A percentile compares a stretch with the other conserved stretches of the same genome.
Conservation (phyloP, 2,888 invertebrate genomes). For the Stenoptilia bipunctidactyla region DNA sequence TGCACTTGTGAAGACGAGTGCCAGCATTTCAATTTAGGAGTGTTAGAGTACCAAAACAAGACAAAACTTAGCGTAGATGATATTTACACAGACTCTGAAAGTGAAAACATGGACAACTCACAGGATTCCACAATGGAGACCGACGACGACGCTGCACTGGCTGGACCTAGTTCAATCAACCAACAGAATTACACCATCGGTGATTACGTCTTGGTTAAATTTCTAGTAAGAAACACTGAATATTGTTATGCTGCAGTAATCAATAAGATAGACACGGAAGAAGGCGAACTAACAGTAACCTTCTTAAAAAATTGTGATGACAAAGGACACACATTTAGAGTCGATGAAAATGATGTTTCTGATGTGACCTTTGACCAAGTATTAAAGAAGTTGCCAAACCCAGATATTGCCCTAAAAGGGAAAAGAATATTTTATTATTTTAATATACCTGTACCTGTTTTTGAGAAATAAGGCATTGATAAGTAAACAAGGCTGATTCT, state of each 20-base stretch:
- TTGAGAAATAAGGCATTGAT: constrained; percentile 9
- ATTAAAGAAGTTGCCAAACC: constrained; percentile 14
- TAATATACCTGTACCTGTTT: constrained; percentile 9
- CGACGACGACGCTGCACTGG: constrained; percentile 13
- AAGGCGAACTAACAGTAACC: constrained; percentile 13
- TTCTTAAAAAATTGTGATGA: constrained; percentile 13
- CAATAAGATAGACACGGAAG: constrained; percentile 12
- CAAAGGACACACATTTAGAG: constrained; percentile 11
- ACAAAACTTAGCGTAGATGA: constrained; percentile 4
- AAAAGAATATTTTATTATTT: constrained; percentile 10
- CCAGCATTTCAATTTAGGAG: constrained; percentile 7
- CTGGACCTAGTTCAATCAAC: constrained; percentile 6
- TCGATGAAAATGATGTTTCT: constrained; percentile 15
- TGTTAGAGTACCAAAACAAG: constrained; percentile 5
- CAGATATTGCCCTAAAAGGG: constrained; percentile 8
- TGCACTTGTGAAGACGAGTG: constrained; percentile 21
- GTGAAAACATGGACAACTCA: too few relatives aligned
- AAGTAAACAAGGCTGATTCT: too few relatives aligned
- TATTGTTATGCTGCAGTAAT: constrained; percentile 13
- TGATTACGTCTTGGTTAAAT: constrained; percentile 12
- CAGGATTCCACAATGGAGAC: too few relatives aligned
- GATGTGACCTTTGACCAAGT: constrained; percentile 13
- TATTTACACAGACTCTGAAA: constrained; percentile 10
- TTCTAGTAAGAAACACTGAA: constrained; percentile 6
- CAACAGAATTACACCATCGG: constrained; percentile 10